Evolutionary conservation across 1,140 invertebrate species (phyloP), one percentile per base, ranked within the genome.

Genomic region (Diplogasteroides magnus): DNA sequence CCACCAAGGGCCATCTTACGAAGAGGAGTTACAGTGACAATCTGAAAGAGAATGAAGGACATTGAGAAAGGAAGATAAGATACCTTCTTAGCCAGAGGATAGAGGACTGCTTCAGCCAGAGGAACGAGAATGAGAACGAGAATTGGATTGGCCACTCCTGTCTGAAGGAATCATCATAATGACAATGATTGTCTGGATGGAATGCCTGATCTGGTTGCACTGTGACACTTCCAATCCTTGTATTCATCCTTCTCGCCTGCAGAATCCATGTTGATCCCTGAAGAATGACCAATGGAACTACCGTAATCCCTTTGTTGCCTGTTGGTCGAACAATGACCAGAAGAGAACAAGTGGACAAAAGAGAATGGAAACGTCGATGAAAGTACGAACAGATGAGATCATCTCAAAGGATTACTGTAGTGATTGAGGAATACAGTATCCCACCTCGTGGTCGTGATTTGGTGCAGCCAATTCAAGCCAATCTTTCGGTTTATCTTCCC

Each of bases 161-260:
- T n/a, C n/a, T n/a, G n/a, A n/a, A n/a, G n/a, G n/a, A n/a, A n/a
- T n/a, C n/a, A n/a, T n/a, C n/a, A n/a, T n/a, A n/a, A n/a, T n/a
- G n/a, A n/a, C n/a, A n/a, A n/a, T n/a, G n/a, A n/a, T n/a, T n/a
- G n/a, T n/a, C n/a, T n/a, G n/a, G n/a, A n/a, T n/a, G n/a, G n/a
- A n/a, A 91, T 87, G 95, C 89, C 83, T 95, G 93, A 83, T 96
- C 93, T 0, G 93, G 90, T 72, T 92, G 88, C 14, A 95, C 73
- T 1, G 80, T 83, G 31, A 82, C 60, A 27, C 67, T 69, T 27
- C 80, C 83, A 48, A 87, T 69, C 57, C 80, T 67, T n/a, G 85
- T 84, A 79, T 86, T 82, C 80, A 87, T 82, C 65, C 83, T 69
- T 27, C 79, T 76, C 60, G 85, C 85, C 74, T 86, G 85, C 26